Percentiles rank a stretch among this genome's conserved stretches.
Conservation (phyloP, 1,140 invertebrate species). For the Papilio aristodemus region DNA sequence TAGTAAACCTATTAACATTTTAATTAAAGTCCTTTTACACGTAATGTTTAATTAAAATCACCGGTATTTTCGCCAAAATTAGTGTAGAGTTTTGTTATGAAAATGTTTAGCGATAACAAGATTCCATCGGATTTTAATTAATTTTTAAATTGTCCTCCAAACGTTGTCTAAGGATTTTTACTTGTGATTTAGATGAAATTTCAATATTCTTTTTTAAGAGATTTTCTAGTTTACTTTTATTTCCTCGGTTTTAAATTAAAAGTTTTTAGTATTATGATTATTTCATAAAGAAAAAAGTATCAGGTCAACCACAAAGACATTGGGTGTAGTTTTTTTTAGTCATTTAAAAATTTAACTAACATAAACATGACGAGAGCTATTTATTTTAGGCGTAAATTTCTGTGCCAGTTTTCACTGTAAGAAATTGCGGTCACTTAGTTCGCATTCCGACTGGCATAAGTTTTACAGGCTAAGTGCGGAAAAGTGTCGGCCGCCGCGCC, state of each 20-base stretch:
- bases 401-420: slow-evolving; percentile 13
- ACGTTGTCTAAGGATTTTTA: not conserved
- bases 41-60: slow-evolving; percentile 35
- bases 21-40: slow-evolving; percentile 33
- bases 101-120: slow-evolving; percentile 11
- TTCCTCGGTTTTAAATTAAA: no score
- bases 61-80: slow-evolving; percentile 30
- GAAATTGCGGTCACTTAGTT: slow-evolving; percentile 23
- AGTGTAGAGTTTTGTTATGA: slow-evolving; percentile 16
- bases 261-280: no score
- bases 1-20: slow-evolving; percentile 35
- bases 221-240: no score
- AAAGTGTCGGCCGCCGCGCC: slow-evolving; percentile 50
- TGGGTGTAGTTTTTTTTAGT: no score
- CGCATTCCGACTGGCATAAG: not conserved
- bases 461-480: slow-evolving; percentile 54
- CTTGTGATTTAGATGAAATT: not conserved
- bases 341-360: no score
- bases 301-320: no score
- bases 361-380: not conserved
- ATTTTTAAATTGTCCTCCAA: not conserved
- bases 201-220: not conserved
- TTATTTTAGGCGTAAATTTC: not conserved
- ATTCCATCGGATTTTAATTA: slow-evolving; percentile 11
- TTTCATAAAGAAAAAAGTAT: no score